Conservation (phyloP, 2,797 vertebrate genomes). For the Sebastes iracundus region DNA sequence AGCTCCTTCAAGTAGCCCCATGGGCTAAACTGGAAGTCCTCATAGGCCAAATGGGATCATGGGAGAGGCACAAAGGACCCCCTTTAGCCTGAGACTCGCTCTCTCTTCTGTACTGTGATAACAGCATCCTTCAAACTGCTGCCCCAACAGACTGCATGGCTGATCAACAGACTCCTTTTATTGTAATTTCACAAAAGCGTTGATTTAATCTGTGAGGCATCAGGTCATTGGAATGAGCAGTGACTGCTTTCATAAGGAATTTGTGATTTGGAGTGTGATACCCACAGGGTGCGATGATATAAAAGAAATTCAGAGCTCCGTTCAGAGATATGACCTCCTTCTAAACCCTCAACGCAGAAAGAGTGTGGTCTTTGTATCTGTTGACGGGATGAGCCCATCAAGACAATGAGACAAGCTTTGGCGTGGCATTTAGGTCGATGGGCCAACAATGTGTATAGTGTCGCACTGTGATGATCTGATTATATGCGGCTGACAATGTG, state of each 20-base stretch:
- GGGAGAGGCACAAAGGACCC: slow-evolving; percentile 67
- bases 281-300: slow-evolving; percentile 69
- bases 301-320: slow-evolving; percentile 66
- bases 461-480: slow-evolving; percentile 52
- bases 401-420: slow-evolving; percentile 56
- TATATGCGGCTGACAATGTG: slow-evolving; percentile 49
- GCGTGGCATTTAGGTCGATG: slow-evolving; percentile 69
- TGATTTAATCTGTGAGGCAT: slow-evolving; percentile 75
- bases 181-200: slow-evolving; percentile 75
- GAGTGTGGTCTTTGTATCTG: slow-evolving; percentile 68
- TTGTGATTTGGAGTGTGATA: slow-evolving; percentile 64
- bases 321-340: slow-evolving; percentile 69
- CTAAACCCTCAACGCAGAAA: slow-evolving; percentile 57
- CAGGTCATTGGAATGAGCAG: slow-evolving; percentile 66
- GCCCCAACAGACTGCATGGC: slow-evolving; percentile 40
- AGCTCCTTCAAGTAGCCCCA: slow-evolving; percentile 43
- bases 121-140: slow-evolving; percentile 57
- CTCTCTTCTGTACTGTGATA: slow-evolving; percentile 64
- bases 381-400: slow-evolving; percentile 56
- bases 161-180: slow-evolving; percentile 73
- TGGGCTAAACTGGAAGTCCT: slow-evolving; percentile 43
- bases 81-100: slow-evolving; percentile 54
- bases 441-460: slow-evolving; percentile 64
- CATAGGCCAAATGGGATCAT: slow-evolving; percentile 60
- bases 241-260: slow-evolving; percentile 75